Evolutionary conservation across 2,113 vertebrate genomes (phyloP), one percentile per base, ranked within the genome.

Genomic region (Anser brachyrhynchus): DNA sequence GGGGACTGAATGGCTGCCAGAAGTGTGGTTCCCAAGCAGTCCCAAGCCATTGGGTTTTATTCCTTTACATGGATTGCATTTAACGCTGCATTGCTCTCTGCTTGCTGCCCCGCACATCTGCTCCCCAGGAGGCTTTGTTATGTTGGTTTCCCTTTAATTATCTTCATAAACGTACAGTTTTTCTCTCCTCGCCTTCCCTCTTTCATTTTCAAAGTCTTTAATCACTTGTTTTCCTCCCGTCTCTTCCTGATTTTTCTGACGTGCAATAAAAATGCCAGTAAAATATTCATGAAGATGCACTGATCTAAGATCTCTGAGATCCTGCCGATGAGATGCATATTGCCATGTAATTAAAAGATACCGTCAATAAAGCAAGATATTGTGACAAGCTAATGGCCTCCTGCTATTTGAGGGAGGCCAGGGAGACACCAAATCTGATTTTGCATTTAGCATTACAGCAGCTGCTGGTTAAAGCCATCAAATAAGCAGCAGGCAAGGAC

Each of bases 311-410:
- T 58, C 4, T 3, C 3, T 13, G 88, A 13, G 21, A 62, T 29
- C 37, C 51, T 0, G 0, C 16, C 1, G 3, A 9, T 29, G 62
- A 46, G 89, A 33, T 6, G 35, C 17, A 33, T 49, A 6, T 35
- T 22, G 44, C 35, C 25, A 16, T 8, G 57, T 37, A 77, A 89
- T 90, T 88, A 83, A 90, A 88, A 93, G 76, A n/a, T 13, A 31
- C 17, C 1, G 0, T 29, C 88, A 44, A 28, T 35, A 83, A 75
- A 49, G 13, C 29, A 95, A 49, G 82, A 57, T 44, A 41, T 44
- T 49, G 44, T 83, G 95, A 96, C 31, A 59, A 94, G 79, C 73
- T 93, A 93, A 95, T 87, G 61, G 92, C 66, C 51, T 75, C 70
- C 19, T 5, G 51, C 94, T 94, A 14, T 41, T 43, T 20, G 29